A percentile compares a stretch with the other conserved stretches of the same genome.
Conservation (phyloP, 2,113 vertebrate species). For the Actenoides lindsayi region DNA sequence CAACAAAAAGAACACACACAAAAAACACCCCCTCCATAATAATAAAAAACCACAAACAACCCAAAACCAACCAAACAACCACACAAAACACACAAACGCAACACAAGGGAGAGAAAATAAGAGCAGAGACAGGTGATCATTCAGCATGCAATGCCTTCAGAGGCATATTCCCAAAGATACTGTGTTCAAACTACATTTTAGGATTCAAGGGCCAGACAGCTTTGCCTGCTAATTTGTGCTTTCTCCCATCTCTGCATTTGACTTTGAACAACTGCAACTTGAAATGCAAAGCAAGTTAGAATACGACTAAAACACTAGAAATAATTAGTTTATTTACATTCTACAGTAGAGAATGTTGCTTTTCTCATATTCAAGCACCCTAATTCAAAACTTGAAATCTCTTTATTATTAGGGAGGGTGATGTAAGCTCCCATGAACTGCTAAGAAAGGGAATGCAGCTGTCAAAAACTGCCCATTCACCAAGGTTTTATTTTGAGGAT, state of each 20-base stretch:
- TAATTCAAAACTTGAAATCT: not conserved
- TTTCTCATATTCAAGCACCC: not conserved
- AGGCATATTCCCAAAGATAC: not conserved
- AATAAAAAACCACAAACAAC: too few species aligned
- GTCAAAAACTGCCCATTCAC: not conserved
- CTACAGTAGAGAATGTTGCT: not conserved
- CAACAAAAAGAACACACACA: too few species aligned
- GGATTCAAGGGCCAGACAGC: not conserved
- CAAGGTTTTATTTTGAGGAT: not conserved
- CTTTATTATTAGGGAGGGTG: not conserved
- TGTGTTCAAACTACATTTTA: not conserved
- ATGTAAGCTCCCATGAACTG: not conserved
- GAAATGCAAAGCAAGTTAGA: not conserved
- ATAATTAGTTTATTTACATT: not conserved
- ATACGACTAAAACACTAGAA: not conserved
- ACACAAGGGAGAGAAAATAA: not conserved
- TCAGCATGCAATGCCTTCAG: not conserved
- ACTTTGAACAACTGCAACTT: not conserved
- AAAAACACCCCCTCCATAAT: too few species aligned
- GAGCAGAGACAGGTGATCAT: not conserved
- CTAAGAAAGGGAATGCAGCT: not conserved
- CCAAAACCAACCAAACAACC: too few species aligned
- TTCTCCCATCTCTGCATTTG: not conserved
- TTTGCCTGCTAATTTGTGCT: not conserved
- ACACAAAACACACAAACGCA: too few species aligned